phyloP scores from a whole-genome alignment of 1,140 invertebrate species.

The Drosophila tropicalis region DNA sequence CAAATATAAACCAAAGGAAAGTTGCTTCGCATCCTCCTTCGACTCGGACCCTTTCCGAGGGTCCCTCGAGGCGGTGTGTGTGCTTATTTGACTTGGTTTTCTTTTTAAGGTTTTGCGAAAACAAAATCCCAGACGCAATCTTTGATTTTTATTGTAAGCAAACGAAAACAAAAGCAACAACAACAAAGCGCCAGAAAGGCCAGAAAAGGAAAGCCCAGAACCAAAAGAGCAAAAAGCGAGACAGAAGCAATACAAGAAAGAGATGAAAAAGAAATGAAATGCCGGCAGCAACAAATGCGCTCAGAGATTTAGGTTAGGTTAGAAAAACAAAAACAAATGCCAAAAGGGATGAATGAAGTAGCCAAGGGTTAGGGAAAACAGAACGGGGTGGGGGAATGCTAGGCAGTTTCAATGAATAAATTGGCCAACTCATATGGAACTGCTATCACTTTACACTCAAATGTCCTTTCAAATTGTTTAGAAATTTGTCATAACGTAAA shows the following conservation, averaged over 20 bases:
- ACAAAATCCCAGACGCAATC: slow-evolving; percentile 57
- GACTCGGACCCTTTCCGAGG: not conserved
- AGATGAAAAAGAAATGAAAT: slow-evolving; percentile 27
- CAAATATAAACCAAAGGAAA: slow-evolving; percentile 5
- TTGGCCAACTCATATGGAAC: too few species aligned
- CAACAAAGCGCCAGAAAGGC: slow-evolving; percentile 31
- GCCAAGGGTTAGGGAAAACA: too few species aligned
- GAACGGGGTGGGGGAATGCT: not conserved
- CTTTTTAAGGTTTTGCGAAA: slow-evolving; percentile 48
- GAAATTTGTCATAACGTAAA: too few species aligned
- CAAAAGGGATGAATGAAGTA: slow-evolving; percentile 17
- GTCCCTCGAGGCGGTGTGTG: slow-evolving; percentile 27
- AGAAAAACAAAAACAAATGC: slow-evolving; percentile 44
- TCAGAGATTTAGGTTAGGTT: slow-evolving; percentile 57
- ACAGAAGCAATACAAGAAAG: slow-evolving; percentile 39
- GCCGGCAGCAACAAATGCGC: slow-evolving; percentile 58
- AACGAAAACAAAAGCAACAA: slow-evolving; percentile 42
- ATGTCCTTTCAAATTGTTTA: too few species aligned
- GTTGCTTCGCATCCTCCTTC: not conserved
- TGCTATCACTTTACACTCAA: too few species aligned
- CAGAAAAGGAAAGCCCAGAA: slow-evolving; percentile 6
- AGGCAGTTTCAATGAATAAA: not conserved
- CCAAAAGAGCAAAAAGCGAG: slow-evolving; percentile 29
- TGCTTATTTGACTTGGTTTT: slow-evolving; percentile 48
- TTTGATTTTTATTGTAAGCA: slow-evolving; percentile 53